Conservation (phyloP, 2,797 vertebrate species). For the Microctenopoma steveboyesi region DNA sequence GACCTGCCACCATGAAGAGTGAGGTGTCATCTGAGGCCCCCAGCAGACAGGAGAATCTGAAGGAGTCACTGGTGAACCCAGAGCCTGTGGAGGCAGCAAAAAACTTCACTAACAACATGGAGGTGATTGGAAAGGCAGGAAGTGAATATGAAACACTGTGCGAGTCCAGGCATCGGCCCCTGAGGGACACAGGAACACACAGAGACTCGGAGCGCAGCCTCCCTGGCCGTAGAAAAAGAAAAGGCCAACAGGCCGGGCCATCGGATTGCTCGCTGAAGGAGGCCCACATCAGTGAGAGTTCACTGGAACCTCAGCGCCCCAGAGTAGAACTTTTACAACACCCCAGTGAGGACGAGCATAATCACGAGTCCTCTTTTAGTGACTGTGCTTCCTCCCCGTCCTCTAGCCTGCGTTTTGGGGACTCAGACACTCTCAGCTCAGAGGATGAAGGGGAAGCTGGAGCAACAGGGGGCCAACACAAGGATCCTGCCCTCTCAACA, state of each 20-base stretch:
- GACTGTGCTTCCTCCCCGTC: constrained; percentile 97
- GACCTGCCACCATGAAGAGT: constrained; percentile 97
- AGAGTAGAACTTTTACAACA: constrained; percentile 87
- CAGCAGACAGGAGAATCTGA: constrained; percentile 94
- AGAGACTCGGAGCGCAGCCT: constrained; percentile 90
- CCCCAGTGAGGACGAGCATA: constrained; percentile 91
- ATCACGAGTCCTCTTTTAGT: constrained; percentile 94
- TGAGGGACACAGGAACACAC: constrained; percentile 87
- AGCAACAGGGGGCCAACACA: constrained; percentile 77
- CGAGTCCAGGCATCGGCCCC: constrained; percentile 89
- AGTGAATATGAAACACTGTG: constrained; percentile 93
- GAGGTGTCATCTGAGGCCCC: constrained; percentile 92
- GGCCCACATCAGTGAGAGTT: constrained; percentile 79
- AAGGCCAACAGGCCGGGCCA: constrained; percentile 97
- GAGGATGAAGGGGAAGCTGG: constrained; percentile 89
- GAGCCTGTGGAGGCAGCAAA: constrained; percentile 91
- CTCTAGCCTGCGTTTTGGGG: constrained; percentile 95
- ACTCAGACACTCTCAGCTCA: constrained; percentile 97
- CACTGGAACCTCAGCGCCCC: constrained; percentile 79
- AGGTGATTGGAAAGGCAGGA: constrained; percentile 95
- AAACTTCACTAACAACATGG: constrained; percentile 91
- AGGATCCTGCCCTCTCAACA: constrained; percentile 70
- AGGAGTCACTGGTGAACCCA: constrained; percentile 93
- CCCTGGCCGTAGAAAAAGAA: constrained; percentile 92
- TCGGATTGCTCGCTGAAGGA: constrained; percentile 93